Percentiles rank a stretch among this genome's conserved stretches.
Evolutionary conservation across 2,888 invertebrate species (phyloP).

Genomic region (Protonemura montana): DNA sequence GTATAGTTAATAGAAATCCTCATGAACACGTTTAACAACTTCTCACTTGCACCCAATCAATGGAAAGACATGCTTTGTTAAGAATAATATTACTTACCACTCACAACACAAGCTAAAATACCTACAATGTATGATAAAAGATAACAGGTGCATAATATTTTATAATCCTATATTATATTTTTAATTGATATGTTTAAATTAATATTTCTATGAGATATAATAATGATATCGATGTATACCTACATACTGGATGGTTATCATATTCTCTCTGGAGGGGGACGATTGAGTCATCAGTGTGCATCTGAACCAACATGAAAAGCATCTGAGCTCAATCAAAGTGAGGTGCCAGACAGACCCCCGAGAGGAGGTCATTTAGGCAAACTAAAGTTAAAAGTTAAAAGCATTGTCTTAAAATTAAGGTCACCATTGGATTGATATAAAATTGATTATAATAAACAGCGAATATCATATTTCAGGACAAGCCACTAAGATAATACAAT

Average conservation of each 20-base stretch:
- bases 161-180: not conserved
- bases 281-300: not conserved
- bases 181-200: too few relatives aligned
- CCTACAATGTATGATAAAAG: not conserved
- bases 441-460: too few relatives aligned
- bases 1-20: too few relatives aligned
- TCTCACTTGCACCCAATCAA: too few relatives aligned
- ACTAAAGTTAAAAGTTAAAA: not conserved
- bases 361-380: not conserved
- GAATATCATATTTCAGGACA: too few relatives aligned
- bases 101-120: not conserved
- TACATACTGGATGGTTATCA: not conserved
- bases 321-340: not conserved
- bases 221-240: not conserved
- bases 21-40: too few relatives aligned
- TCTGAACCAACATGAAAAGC: not conserved
- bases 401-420: not conserved
- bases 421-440: constrained; percentile 20
- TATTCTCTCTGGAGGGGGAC: not conserved
- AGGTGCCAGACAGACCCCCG: not conserved
- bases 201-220: too few relatives aligned
- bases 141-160: not conserved
- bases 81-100: too few relatives aligned
- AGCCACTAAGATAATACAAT: too few relatives aligned
- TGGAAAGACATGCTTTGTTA: too few relatives aligned